Percentiles rank a stretch among this genome's conserved stretches.
These are phyloP conservation scores for Zosterops japonicus DNA, from an alignment of 2,113 vertebrate genomes.

Conservation along the genomic window DNA sequence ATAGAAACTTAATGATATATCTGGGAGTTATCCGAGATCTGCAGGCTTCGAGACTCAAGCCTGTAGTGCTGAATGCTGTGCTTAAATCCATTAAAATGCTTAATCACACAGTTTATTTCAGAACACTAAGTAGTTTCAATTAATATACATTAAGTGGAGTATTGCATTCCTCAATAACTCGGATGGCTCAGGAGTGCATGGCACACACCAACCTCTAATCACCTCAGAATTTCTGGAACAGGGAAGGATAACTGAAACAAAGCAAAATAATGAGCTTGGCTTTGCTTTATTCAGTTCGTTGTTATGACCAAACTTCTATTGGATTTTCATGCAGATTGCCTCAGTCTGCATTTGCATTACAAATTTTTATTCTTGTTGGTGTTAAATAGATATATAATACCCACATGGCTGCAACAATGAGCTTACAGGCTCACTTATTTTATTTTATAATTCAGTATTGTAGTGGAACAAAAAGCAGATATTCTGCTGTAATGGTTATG, in stretches of 20 bases:
- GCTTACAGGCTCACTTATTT: constrained; percentile 2
- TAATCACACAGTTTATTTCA: neutral
- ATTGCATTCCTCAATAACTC: neutral
- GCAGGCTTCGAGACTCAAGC: neutral
- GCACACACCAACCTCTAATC: neutral
- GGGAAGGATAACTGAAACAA: neutral
- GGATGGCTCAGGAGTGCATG: neutral
- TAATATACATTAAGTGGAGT: neutral
- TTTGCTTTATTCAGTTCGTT: neutral
- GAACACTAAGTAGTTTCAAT: neutral
- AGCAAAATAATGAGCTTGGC: neutral
- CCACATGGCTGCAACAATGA: constrained; percentile 21
- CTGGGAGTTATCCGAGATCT: neutral
- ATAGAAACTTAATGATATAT: neutral
- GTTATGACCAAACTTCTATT: neutral
- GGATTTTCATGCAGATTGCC: constrained; percentile 8
- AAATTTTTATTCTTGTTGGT: constrained; percentile 16
- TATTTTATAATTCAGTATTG: constrained; percentile 27
- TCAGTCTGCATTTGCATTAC: constrained; percentile 9
- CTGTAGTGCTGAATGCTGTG: neutral
- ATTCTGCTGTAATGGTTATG: constrained; percentile 58
- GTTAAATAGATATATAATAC: constrained; percentile 31
- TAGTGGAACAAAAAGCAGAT: constrained; percentile 21
- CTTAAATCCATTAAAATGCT: neutral
- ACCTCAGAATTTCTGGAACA: neutral